These are phyloP conservation scores for Coelopa pilipes DNA, from an alignment of 2,888 invertebrate genomes.

Conservation along the genomic window DNA sequence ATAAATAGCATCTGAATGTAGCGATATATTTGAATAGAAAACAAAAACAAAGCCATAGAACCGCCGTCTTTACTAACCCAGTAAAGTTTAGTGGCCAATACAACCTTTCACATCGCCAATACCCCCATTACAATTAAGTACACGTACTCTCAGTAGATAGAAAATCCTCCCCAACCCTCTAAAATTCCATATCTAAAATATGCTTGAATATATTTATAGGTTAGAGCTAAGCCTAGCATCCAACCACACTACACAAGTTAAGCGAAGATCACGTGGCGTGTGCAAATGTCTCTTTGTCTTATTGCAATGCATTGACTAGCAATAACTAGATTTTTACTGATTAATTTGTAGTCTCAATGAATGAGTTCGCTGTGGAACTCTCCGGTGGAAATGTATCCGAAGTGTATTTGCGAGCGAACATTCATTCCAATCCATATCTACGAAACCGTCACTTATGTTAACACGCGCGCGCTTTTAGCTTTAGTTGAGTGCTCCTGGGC, in stretches of 20 bases:
- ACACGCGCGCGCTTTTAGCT: slow-evolving; percentile 23
- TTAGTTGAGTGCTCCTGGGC: slow-evolving; percentile 4
- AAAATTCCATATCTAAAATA: slow-evolving; percentile 26
- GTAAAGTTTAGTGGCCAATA: slow-evolving; percentile 18
- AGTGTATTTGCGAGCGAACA: background rate
- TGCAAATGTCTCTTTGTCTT: slow-evolving; percentile 47
- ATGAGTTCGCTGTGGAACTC: background rate
- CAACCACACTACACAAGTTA: slow-evolving; percentile 45
- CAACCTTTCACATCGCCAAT: slow-evolving; percentile 49
- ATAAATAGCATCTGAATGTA: no score
- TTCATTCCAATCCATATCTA: background rate
- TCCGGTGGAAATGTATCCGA: no score
- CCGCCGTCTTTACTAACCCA: background rate
- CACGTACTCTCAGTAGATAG: slow-evolving; percentile 19
- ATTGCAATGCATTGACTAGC: slow-evolving; percentile 16
- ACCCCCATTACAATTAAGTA: slow-evolving; percentile 17
- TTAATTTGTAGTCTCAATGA: background rate
- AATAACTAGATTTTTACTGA: slow-evolving; percentile 29
- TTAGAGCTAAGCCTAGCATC: slow-evolving; percentile 58
- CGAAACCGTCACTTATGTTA: background rate
- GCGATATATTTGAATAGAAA: no score
- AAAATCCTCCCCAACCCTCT: slow-evolving; percentile 1
- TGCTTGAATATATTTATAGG: slow-evolving; percentile 55
- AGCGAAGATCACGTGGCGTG: slow-evolving; percentile 50
- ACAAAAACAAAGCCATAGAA: background rate